These are phyloP conservation scores for Perca flavescens DNA, from an alignment of 2,113 vertebrate species.

Conservation along the genomic window DNA sequence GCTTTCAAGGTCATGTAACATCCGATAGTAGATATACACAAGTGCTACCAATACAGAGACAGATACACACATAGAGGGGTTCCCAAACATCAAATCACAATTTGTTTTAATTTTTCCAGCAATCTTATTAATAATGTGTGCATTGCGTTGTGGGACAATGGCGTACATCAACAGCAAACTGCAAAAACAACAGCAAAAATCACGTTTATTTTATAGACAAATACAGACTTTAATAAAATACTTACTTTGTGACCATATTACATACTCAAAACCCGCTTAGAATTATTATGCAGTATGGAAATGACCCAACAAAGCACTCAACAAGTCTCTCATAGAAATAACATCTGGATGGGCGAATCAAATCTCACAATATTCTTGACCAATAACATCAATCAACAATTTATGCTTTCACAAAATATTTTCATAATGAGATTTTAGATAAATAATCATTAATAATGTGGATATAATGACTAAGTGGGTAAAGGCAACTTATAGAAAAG, in stretches of 20 bases:
- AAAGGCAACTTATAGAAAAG: too few species aligned
- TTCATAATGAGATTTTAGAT: too few species aligned
- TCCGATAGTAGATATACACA: conserved; percentile 3
- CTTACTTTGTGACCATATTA: neutral
- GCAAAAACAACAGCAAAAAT: neutral
- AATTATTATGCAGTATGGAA: neutral
- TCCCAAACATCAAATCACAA: neutral
- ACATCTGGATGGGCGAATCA: neutral
- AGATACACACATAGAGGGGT: neutral
- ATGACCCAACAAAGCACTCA: neutral
- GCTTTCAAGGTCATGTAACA: neutral
- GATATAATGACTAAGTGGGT: too few species aligned
- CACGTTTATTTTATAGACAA: neutral
- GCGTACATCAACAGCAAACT: neutral
- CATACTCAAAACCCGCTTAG: neutral
- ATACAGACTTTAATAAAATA: neutral
- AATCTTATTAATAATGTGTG: neutral
- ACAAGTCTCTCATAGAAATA: neutral
- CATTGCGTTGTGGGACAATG: neutral
- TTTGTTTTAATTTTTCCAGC: neutral
- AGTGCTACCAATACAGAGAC: neutral
- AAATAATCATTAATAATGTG: too few species aligned
- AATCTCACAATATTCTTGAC: too few species aligned
- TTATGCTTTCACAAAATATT: too few species aligned
- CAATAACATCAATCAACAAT: too few species aligned